phyloP scores from a whole-genome alignment of 1,140 invertebrate genomes.

The Eriosoma lanigerum region DNA sequence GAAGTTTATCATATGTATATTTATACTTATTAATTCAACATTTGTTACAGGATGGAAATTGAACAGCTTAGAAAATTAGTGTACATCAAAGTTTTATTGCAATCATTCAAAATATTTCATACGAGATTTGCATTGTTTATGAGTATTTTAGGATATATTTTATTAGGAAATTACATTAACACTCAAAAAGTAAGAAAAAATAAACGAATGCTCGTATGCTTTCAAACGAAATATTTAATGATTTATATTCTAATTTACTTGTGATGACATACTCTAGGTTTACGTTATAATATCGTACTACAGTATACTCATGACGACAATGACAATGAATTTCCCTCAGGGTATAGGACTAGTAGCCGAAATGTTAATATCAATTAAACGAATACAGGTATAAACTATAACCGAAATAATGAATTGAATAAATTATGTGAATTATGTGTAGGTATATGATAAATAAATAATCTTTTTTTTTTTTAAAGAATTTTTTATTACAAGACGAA shows the following conservation, averaged over 20 bases:
- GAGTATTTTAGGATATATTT: constrained; percentile 73
- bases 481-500: constrained; percentile 71
- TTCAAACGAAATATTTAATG: not conserved
- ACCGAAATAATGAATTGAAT: no score
- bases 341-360: constrained; percentile 65
- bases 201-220: no score
- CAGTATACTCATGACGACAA: constrained; percentile 69
- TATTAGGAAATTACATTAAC: constrained; percentile 68
- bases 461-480: constrained; percentile 60
- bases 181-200: constrained; percentile 69
- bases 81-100: constrained; percentile 71
- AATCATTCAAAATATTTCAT: constrained; percentile 74
- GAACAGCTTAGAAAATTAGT: constrained; percentile 68
- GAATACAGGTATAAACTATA: constrained; percentile 60
- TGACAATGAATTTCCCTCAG: constrained; percentile 75
- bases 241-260: not conserved
- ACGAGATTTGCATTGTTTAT: constrained; percentile 77
- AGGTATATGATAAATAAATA: not conserved
- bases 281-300: constrained; percentile 75
- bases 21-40: not conserved
- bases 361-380: constrained; percentile 67
- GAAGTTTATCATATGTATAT: constrained; percentile 67
- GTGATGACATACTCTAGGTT: constrained; percentile 58
- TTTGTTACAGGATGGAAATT: constrained; percentile 61
- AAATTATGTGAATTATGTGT: not conserved